These are phyloP conservation scores for Pterostichus niger DNA, from an alignment of 2,888 invertebrate genomes.

Conservation along the genomic window DNA sequence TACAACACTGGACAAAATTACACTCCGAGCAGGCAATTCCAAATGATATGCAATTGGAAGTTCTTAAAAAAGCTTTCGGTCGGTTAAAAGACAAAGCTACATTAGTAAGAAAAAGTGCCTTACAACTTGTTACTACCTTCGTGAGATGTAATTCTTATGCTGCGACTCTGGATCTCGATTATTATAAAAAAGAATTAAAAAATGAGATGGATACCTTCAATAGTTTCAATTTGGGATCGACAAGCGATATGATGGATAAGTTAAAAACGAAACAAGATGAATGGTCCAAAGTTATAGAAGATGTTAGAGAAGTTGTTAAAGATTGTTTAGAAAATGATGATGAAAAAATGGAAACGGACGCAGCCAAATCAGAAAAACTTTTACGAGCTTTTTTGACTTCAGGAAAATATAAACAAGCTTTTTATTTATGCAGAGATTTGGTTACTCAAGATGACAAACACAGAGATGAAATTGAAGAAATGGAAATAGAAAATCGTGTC, in stretches of 20 bases:
- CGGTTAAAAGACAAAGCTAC: conserved; percentile 91
- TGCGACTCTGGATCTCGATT: conserved; percentile 78
- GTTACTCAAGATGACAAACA: conserved; percentile 57
- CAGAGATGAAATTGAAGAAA: conserved; percentile 59
- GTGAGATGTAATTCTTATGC: conserved; percentile 92
- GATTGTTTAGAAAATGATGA: conserved; percentile 71
- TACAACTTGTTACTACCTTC: conserved; percentile 87
- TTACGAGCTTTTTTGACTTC: conserved; percentile 77
- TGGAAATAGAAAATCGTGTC: conserved; percentile 69
- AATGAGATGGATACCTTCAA: conserved; percentile 22
- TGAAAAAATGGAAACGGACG: conserved; percentile 68
- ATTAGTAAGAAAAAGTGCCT: conserved; percentile 90
- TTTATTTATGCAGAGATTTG: conserved; percentile 70
- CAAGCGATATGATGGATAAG: conserved; percentile 75
- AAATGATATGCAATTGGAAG: conserved; percentile 82
- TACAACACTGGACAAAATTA: conserved; percentile 90
- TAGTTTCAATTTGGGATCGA: conserved; percentile 23
- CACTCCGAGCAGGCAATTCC: conserved; percentile 90
- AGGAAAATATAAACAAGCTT: conserved; percentile 79
- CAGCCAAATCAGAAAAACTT: conserved; percentile 69
- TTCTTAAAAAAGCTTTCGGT: conserved; percentile 84
- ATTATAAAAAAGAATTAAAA: conserved; percentile 25
- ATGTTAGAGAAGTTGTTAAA: conserved; percentile 78
- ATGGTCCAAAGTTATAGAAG: conserved; percentile 80
- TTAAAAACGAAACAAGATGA: conserved; percentile 74